Percentiles rank a stretch among this genome's conserved stretches.
Conservation (phyloP, 1,140 invertebrate species). For the Cyclargus thomasi region DNA sequence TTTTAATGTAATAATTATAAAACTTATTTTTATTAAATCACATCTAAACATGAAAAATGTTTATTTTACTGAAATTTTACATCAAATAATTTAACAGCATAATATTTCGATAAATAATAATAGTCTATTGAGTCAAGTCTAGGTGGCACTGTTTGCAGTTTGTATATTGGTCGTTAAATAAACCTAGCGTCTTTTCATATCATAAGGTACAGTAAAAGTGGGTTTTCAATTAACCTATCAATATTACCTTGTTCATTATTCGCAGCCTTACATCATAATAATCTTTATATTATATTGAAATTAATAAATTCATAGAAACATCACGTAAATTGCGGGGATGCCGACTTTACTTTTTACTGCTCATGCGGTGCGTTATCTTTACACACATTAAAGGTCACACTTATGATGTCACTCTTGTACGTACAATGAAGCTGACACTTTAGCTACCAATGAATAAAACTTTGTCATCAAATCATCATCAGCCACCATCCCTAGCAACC, state of each 20-base stretch:
- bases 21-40: background rate
- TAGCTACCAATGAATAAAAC: no score
- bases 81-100: background rate
- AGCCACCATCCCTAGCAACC: background rate
- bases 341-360: background rate
- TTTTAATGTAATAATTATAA: background rate
- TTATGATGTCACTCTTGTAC: background rate
- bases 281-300: no score
- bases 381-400: no score
- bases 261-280: no score
- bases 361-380: no score
- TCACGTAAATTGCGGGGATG: background rate
- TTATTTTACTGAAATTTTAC: background rate
- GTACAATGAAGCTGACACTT: background rate
- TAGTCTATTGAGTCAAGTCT: background rate
- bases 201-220: background rate
- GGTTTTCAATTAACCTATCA: background rate
- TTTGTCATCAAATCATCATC: background rate
- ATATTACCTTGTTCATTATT: constrained; percentile 1
- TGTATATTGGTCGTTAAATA: constrained; percentile 1
- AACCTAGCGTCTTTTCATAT: background rate
- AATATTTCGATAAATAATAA: background rate
- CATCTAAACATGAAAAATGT: constrained; percentile 2
- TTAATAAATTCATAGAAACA: background rate
- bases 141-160: constrained; percentile 2